phyloP scores from a whole-genome alignment of 2,797 vertebrate species.

The Tangara arthus region DNA sequence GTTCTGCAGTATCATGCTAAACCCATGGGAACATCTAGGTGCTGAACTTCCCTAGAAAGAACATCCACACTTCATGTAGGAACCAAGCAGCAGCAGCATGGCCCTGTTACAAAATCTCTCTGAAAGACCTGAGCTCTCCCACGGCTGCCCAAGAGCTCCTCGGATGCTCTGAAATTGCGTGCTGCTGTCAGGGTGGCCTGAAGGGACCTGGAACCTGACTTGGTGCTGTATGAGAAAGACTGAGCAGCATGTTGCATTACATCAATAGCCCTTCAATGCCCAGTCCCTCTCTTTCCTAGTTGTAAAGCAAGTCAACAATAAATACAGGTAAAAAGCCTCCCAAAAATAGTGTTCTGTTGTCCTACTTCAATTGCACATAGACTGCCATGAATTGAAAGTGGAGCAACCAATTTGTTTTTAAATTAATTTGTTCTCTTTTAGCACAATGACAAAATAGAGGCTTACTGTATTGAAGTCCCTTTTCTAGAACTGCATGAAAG shows the following conservation, averaged over 20 bases:
- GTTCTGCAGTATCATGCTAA: not conserved
- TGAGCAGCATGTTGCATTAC: not conserved
- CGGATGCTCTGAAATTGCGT: not conserved
- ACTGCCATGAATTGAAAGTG: not conserved
- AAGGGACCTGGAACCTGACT: not conserved
- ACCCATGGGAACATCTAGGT: not conserved
- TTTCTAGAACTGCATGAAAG: not conserved
- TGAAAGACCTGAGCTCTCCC: not conserved
- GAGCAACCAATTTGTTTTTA: constrained; percentile 38
- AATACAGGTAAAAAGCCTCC: not conserved
- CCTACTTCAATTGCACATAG: not conserved
- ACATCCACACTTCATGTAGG: not conserved
- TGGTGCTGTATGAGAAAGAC: rapidly evolving
- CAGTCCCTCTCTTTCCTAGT: not conserved
- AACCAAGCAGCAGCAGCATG: not conserved
- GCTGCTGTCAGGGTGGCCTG: not conserved
- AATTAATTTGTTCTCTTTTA: constrained; percentile 59
- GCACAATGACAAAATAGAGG: not conserved
- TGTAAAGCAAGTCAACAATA: not conserved
- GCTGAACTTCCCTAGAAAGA: not conserved
- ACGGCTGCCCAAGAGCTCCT: not conserved
- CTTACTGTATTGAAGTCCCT: not conserved
- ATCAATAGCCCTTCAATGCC: not conserved
- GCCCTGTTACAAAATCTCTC: not conserved
- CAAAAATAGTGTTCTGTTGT: constrained; percentile 17